Evolutionary conservation across 1,140 invertebrate genomes (phyloP), one percentile per base, ranked within the genome.

Genomic region (Proctacanthus coquilletti): DNA sequence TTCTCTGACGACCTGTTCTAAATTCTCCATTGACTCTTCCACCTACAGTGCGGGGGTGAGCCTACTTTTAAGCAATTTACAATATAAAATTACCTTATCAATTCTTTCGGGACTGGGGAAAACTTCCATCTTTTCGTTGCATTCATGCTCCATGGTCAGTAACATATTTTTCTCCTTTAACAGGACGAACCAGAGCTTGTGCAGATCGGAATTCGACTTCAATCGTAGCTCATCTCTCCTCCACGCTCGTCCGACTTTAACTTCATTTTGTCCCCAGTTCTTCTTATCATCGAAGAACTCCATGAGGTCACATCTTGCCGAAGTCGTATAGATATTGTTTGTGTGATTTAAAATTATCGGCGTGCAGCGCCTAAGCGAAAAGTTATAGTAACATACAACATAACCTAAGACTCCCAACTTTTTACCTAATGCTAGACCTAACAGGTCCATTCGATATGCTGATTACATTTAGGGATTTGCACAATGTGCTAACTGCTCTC

Each of bases 81-180:
- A 45, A 46, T 0, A 2, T 35, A 34, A 18, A 18, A 2, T n/a
- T 27, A 94, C 85, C 71, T 95, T 96, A 56, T 96, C 89, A 33
- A 96, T 69, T 53, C 95, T 71, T 65, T 98, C 94, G 18, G 91
- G 89, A 69, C 78, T 95, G 9, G 93, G 87, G 62, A 98, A 88
- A n/a, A 81, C 43, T 58, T 73, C 62, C 23, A 58, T 61, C 50
- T 77, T 64, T 41, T 71, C 54, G 34, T 79, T 78, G 51, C 73
- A 81, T 52, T 80, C 80, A 41, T 86, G 70, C 65, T 96, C 81
- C 93, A 98, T 95, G 13, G 95, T 98, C 33, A 93, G 58, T 5
- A 99, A 64, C 91, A 97, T 95, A 59, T 99, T 99, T 39, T 75
- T 66, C 65, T 98, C 95, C 66, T 98, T 99, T 17, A 97, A 61